Evolutionary conservation across 2,888 invertebrate genomes (phyloP).

Genomic region (Marasmarcha lunaedactyla): DNA sequence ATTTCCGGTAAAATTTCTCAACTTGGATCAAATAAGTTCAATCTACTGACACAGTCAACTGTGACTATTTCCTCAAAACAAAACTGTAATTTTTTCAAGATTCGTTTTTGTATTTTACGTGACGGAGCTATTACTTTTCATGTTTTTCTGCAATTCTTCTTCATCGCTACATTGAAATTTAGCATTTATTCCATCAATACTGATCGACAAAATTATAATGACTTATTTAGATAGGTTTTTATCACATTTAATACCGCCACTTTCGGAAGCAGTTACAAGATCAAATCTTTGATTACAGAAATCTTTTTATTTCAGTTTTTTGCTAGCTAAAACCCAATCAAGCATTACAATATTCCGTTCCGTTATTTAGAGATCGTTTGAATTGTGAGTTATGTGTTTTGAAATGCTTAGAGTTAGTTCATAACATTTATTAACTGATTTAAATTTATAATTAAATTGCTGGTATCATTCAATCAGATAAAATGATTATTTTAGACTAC

Average conservation of each 20-base stretch:
- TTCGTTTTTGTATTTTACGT: slow-evolving; percentile 59
- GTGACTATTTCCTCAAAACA: slow-evolving; percentile 61
- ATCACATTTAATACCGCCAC: slow-evolving; percentile 49
- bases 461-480: not conserved
- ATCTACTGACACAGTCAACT: slow-evolving; percentile 44
- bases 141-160: slow-evolving; percentile 16
- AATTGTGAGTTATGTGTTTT: slow-evolving; percentile 35
- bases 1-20: not conserved
- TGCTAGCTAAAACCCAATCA: slow-evolving; percentile 30
- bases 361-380: slow-evolving; percentile 31
- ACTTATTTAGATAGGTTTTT: slow-evolving; percentile 62
- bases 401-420: slow-evolving; percentile 20
- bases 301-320: slow-evolving; percentile 55
- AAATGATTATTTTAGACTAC: not conserved
- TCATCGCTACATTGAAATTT: slow-evolving; percentile 3
- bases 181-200: slow-evolving; percentile 22
- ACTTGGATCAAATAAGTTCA: not conserved
- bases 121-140: slow-evolving; percentile 45
- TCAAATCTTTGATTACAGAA: slow-evolving; percentile 59
- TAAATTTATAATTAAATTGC: not conserved
- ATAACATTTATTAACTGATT: not conserved
- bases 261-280: slow-evolving; percentile 43
- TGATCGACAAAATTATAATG: slow-evolving; percentile 46
- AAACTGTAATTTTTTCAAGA: slow-evolving; percentile 56
- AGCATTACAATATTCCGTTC: slow-evolving; percentile 22